Percentiles rank a stretch among this genome's conserved stretches.
phyloP scores from a whole-genome alignment of 1,140 invertebrate genomes.

The Polyergus mexicanus region DNA sequence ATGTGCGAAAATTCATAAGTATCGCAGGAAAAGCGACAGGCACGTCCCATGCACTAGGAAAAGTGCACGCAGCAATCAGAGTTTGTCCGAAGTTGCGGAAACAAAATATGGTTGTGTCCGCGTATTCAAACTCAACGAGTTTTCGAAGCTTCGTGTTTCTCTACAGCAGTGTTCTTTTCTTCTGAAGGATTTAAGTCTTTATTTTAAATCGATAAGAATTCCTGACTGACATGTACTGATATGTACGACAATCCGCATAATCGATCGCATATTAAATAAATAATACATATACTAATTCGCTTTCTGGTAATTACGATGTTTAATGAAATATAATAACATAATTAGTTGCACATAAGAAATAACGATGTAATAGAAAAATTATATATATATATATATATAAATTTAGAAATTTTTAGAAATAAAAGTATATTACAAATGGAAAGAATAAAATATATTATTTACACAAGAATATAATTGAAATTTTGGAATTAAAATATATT shows the following conservation, averaged over 20 bases:
- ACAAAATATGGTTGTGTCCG: constrained; percentile 33
- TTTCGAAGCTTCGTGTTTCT: constrained; percentile 34
- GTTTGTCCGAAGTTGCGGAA: constrained; percentile 68
- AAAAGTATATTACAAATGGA: background rate
- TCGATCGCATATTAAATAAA: background rate
- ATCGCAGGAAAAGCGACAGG: constrained; percentile 36
- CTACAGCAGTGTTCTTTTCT: background rate
- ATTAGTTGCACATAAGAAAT: background rate
- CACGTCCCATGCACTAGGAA: constrained; percentile 17
- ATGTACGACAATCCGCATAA: background rate
- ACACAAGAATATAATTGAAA: background rate
- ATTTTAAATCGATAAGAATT: constrained; percentile 40
- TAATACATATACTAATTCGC: background rate
- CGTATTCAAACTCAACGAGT: constrained; percentile 57
- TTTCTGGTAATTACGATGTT: background rate
- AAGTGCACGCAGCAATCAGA: constrained; percentile 68
- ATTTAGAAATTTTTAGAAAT: background rate
- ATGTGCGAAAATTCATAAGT: constrained; percentile 15
- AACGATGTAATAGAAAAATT: background rate
- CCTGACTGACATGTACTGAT: background rate
- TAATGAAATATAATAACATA: background rate
- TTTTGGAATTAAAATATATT: background rate
- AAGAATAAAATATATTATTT: background rate
- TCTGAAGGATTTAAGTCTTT: constrained; percentile 39
- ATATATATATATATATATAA: background rate